Base-by-base conservation (phyloP, 1,140 invertebrate species). In the Lepidurus couesii region DNA sequence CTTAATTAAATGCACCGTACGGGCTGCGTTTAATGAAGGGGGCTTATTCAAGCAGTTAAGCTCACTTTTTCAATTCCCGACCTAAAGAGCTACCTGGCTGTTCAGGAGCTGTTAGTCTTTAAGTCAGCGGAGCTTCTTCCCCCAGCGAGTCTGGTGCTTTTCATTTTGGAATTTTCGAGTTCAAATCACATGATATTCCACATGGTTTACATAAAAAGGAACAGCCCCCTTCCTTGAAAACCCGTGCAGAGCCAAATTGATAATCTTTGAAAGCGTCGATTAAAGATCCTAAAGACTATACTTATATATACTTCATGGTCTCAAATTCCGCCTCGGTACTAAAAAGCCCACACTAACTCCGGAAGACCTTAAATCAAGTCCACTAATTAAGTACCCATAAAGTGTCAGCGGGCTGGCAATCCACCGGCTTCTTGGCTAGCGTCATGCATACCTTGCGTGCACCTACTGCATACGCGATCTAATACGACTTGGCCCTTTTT, bases 41-140 rank as follows among this genome's bases (percentile, higher is more conserved):
- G 13, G 53, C n/a, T 16, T 65, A 65, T 65, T 65, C 53, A 65
- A 65, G 53, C 53, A 16, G 53, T 65, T 65, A 65, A 65, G 53
- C 53, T 65, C 53, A 21, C 53, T 65, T 65, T 65, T 65, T 16
- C 53, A 21, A 65, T 1, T 24, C 24, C 24, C 24, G 24, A 24
- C 24, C 24, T 65, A 21, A 65, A 65, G 21, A 65, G 21, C 13
- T 16, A 13, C 53, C 53, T 21, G 53, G 21, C 53, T 65, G 7
- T 65, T 65, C 21, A 65, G 16, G 21, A 65, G 53, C 53, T 65
- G 53, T 7, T 65, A 21, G 53, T 65, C 53, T 65, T 21, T 13
- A 65, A 65, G 21, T 65, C 53, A 65, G 53, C 53, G 21, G 21
- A 21, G 53, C 53, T 16, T 16, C 53, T 34, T 34, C 2, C 34